Percentiles rank a stretch among this genome's conserved stretches.
Evolutionary conservation across 2,113 vertebrate species (phyloP).

Genomic region (Cervus canadensis): DNA sequence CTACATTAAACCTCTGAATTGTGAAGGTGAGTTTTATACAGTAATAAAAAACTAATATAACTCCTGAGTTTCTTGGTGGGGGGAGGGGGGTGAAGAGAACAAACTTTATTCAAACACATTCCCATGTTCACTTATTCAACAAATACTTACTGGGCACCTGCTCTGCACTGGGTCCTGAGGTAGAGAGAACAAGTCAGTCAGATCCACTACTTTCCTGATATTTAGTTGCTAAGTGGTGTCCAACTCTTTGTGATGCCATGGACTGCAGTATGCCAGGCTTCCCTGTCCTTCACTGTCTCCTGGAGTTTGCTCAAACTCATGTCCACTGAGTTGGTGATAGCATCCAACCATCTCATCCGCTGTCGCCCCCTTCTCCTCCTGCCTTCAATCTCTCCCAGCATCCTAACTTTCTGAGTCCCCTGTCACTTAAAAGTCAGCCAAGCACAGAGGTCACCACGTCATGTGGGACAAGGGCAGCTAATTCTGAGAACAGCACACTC

Average conservation of each 20-base stretch:
- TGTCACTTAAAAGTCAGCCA: not conserved
- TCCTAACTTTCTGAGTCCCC: not conserved
- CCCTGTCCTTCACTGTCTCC: not conserved
- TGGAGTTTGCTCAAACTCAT: not conserved
- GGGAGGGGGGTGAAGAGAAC: fast-evolving
- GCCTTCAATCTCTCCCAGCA: not conserved
- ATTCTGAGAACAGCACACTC: not conserved
- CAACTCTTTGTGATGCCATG: not conserved
- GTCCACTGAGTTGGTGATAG: not conserved
- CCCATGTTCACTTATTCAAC: not conserved
- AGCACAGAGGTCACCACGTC: not conserved
- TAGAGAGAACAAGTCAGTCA: not conserved
- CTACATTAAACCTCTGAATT: not conserved
- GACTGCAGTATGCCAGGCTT: not conserved
- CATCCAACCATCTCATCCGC: not conserved
- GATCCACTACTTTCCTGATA: not conserved
- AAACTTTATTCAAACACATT: not conserved
- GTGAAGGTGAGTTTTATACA: not conserved
- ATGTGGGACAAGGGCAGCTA: not conserved
- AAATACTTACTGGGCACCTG: not conserved
- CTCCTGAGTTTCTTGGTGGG: not conserved
- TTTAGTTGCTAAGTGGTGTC: not conserved
- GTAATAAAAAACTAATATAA: not conserved
- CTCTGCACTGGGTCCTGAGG: not conserved
- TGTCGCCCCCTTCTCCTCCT: not conserved